These are phyloP conservation scores for Buteo buteo DNA, from an alignment of 2,113 vertebrate genomes.

Conservation along the genomic window DNA sequence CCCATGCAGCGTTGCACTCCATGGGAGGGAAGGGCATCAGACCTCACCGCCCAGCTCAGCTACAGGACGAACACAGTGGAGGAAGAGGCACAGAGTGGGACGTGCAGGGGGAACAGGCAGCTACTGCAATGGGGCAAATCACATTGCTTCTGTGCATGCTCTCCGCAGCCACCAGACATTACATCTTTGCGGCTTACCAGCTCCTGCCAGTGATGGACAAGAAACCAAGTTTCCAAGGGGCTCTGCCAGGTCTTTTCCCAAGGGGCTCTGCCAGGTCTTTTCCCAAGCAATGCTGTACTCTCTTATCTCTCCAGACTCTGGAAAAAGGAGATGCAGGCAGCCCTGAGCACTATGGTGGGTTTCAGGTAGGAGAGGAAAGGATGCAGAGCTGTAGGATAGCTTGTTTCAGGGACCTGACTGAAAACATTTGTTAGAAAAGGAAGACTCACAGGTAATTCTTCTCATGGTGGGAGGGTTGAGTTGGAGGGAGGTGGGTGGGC, in stretches of 20 bases:
- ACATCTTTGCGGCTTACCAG: not conserved
- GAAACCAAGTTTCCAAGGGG: not conserved
- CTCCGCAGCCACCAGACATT: not conserved
- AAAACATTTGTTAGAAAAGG: not conserved
- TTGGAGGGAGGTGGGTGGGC: not conserved
- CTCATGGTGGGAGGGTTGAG: not conserved
- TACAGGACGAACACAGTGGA: accelerated
- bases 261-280: not conserved
- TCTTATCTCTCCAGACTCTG: not conserved
- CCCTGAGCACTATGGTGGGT: not conserved
- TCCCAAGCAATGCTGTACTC: not conserved
- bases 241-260: not conserved
- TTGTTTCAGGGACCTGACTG: not conserved
- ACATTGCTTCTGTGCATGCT: not conserved
- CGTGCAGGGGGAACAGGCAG: not conserved
- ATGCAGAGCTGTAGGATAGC: not conserved
- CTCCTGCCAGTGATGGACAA: not conserved
- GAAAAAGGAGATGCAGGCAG: not conserved
- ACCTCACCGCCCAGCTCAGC: not conserved
- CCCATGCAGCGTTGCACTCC: not conserved
- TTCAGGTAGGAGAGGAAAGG: not conserved
- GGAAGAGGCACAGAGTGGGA: not conserved
- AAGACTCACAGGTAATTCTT: not conserved
- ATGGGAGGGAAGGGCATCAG: not conserved
- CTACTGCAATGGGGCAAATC: not conserved